phyloP scores from a whole-genome alignment of 2,113 vertebrate genomes.

The Pituophis catenifer region DNA sequence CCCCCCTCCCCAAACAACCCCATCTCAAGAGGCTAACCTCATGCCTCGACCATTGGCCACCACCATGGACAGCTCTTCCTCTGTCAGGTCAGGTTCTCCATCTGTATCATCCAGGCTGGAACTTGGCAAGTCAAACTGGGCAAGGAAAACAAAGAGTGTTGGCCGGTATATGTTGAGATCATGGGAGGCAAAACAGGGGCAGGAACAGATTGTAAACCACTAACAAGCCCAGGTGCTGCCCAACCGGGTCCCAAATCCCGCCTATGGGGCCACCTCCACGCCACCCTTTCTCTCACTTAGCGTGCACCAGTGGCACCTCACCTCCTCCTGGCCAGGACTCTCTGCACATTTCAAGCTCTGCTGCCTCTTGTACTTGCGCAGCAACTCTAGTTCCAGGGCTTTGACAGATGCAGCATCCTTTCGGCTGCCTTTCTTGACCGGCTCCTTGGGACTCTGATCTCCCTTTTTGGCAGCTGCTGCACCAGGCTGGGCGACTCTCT shows the following conservation, averaged over 20 bases:
- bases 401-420: conserved; percentile 65
- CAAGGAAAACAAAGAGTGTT: conserved; percentile 5
- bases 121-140: conserved; percentile 74
- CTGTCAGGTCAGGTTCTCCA: conserved; percentile 75
- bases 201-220: too few species aligned
- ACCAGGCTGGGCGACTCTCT: conserved; percentile 69
- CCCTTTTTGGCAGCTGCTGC: conserved; percentile 78
- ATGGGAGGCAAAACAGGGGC: too few species aligned
- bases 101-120: conserved; percentile 78
- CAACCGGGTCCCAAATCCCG: neutral
- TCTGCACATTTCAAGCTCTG: conserved; percentile 79
- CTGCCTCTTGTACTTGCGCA: conserved; percentile 85
- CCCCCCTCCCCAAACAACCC: neutral
- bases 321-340: conserved; percentile 16
- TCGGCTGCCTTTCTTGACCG: conserved; percentile 79
- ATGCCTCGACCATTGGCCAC: conserved; percentile 83
- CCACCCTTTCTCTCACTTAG: neutral
- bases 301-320: neutral
- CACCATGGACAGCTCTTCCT: conserved; percentile 82
- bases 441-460: conserved; percentile 78
- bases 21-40: conserved; percentile 65
- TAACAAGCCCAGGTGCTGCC: neutral
- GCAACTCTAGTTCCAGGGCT: conserved; percentile 77
- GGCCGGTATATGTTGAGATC: neutral
- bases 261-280: neutral